Percentiles rank a stretch among this genome's conserved stretches.
Conservation (phyloP, 2,797 vertebrate species). For the Gymnothorax javanicus region DNA sequence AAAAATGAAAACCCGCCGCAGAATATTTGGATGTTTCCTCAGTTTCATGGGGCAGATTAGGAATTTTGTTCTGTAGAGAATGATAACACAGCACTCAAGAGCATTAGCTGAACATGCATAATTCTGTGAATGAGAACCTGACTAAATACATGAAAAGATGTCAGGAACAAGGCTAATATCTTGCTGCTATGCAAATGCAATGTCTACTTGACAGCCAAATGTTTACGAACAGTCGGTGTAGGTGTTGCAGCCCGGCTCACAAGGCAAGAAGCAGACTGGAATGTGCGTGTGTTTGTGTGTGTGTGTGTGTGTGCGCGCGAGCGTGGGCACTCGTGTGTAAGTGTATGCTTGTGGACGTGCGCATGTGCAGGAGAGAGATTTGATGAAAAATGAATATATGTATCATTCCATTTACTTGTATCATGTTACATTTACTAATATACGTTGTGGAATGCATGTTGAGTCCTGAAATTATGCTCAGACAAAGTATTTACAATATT, state of each 20-base stretch:
- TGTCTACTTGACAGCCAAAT: no score
- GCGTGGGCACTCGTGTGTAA: no score
- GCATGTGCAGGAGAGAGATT: background rate
- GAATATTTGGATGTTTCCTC: background rate
- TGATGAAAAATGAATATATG: background rate
- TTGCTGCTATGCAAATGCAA: background rate
- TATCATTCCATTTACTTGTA: background rate
- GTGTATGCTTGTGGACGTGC: background rate
- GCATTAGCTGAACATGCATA: background rate
- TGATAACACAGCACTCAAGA: background rate
- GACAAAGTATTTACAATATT: constrained; percentile 6
- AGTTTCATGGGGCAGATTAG: background rate
- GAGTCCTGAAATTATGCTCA: background rate
- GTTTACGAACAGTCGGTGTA: no score
- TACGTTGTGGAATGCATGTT: background rate
- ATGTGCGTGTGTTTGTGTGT: background rate
- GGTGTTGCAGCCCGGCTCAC: no score
- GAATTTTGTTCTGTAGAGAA: background rate
- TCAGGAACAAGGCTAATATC: background rate
- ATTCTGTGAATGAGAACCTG: background rate
- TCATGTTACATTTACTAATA: background rate
- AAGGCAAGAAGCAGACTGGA: background rate
- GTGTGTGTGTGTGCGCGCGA: background rate
- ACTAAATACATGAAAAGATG: background rate
- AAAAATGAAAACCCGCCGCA: background rate